Conservation (phyloP, 37 sponge, comb jelly and placozoan species). For the Cliona cf. orientalis region DNA sequence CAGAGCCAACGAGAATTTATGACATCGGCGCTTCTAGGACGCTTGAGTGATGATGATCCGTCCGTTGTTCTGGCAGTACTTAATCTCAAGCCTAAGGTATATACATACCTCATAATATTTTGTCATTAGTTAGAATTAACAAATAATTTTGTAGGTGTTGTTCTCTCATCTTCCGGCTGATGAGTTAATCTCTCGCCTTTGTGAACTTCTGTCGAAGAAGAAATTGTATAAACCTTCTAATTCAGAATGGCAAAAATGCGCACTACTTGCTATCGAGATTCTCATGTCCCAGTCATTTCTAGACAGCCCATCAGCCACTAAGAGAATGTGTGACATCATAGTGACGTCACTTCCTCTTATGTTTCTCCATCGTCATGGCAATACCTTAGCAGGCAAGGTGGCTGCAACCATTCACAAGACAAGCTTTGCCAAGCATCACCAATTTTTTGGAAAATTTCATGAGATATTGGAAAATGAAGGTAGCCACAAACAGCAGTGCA, state of each 20-base stretch:
- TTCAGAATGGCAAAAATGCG: slow-evolving; percentile 9
- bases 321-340: slow-evolving; percentile 12
- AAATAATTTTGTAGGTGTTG: neutral
- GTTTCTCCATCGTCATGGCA: slow-evolving; percentile 44
- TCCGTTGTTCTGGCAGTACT: slow-evolving; percentile 58
- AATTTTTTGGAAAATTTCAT: too few species aligned
- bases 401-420: slow-evolving; percentile 13
- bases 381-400: slow-evolving; percentile 30
- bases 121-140: neutral
- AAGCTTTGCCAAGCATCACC: slow-evolving; percentile 17
- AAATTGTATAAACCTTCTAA: slow-evolving; percentile 5
- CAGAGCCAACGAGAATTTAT: too few species aligned
- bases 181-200: slow-evolving; percentile 5
- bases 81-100: slow-evolving; percentile 36
- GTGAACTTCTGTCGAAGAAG: slow-evolving; percentile 1
- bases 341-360: slow-evolving; percentile 32
- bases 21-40: slow-evolving; percentile 26
- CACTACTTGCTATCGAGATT: slow-evolving; percentile 1
- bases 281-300: slow-evolving; percentile 26
- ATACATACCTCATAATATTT: neutral
- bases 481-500: too few species aligned
- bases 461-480: too few species aligned
- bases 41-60: slow-evolving; percentile 56
- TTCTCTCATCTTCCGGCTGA: neutral
- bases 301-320: neutral